These are phyloP conservation scores for Balaeniceps rex DNA, from an alignment of 2,113 vertebrate genomes.

Conservation along the genomic window DNA sequence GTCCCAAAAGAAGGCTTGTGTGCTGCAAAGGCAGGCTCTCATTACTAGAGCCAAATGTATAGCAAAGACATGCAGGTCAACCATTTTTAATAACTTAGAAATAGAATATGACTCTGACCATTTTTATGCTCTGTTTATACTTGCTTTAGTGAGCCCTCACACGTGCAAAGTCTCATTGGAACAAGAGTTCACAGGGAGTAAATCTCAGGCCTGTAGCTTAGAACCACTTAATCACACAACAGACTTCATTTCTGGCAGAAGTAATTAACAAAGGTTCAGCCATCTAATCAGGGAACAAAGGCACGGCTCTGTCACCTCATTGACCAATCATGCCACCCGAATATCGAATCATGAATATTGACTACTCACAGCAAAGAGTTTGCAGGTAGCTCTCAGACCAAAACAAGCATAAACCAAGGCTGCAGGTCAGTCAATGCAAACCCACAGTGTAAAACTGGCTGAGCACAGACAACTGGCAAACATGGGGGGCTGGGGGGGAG, in stretches of 20 bases:
- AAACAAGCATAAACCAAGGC: neutral
- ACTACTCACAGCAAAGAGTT: neutral
- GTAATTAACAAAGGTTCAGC: constrained; percentile 68
- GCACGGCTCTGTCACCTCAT: constrained; percentile 41
- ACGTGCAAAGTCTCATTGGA: neutral
- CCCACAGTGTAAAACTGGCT: neutral
- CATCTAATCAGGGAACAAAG: constrained; percentile 57
- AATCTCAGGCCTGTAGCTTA: constrained; percentile 58
- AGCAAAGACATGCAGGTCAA: neutral
- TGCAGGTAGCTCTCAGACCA: neutral
- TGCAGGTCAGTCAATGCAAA: neutral
- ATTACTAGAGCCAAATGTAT: neutral
- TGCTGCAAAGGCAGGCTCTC: neutral
- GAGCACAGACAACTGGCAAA: neutral
- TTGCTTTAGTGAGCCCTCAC: neutral
- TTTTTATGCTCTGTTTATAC: neutral
- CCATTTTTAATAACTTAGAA: neutral
- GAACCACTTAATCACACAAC: constrained; percentile 67
- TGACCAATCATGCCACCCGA: constrained; percentile 46
- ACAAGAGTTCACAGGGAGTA: constrained; percentile 63
- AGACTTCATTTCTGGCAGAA: constrained; percentile 68
- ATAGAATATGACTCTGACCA: neutral
- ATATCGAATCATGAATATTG: constrained; percentile 42
- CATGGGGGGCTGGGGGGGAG: neutral
- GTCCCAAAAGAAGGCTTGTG: neutral